Base-by-base conservation (phyloP, 2,797 vertebrate genomes). In the Linurgus olivaceus region DNA sequence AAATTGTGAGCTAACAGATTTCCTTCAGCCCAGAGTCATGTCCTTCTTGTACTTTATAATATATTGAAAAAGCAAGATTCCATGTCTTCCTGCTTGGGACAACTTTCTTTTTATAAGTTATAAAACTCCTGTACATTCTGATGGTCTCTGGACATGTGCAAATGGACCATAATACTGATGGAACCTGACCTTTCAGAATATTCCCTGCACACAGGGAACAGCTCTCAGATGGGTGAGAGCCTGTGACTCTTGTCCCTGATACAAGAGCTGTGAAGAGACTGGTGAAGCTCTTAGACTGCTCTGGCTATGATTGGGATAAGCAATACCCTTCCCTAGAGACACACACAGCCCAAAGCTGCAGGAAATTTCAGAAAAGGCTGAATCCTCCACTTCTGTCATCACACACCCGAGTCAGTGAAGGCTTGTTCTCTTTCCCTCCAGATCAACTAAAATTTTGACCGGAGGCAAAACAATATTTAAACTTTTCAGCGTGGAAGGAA, bases 381-480 rank as follows among this genome's bases (percentile, higher is more conserved):
- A 42, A 93, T 81, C 33, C 26, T 80, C 21, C 13, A 6, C 4
- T 71, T 66, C 62, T 47, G 38, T 57, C 61, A 25, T 87, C 38
- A 65, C 66, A 57, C 28, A 28, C 11, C 28, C 10, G 2, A 73
- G 7, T 21, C 31, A 65, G 12, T 19, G 18, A 54, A 74, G 25
- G 9, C 7, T 91, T 88, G 23, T 6, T 50, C 28, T 66, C 35
- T 44, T 61, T 51, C 23, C 40, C 38, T 90, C 62, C 31, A 61
- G 28, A 66, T 44, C 59, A 50, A 50, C 6, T 37, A 33, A 31
- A 37, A 62, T 68, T 86, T 86, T 73, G 2, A 58, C 37, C 37
- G 65, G 51, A 75, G 54, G 62, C 31, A 84, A 88, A 95, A 82
- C 37, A 74, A 7, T 35, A 65, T 52, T 78, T 75, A 42, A 88